phyloP scores from a whole-genome alignment of 2,888 invertebrate species.

The Drosophila fulvimacula region DNA sequence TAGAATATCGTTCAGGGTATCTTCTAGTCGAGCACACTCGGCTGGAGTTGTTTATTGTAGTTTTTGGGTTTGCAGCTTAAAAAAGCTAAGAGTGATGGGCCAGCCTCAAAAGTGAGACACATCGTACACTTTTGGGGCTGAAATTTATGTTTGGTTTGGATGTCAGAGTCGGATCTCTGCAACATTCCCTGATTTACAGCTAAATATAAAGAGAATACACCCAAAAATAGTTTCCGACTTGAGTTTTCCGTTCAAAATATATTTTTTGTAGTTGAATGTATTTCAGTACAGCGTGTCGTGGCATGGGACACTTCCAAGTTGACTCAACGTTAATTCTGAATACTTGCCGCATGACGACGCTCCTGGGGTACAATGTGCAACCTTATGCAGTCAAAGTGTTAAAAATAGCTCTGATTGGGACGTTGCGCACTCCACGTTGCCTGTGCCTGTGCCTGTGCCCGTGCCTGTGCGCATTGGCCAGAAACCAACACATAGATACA shows the following conservation, averaged over 20 bases:
- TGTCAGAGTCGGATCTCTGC: slow-evolving; percentile 53
- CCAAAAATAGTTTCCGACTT: slow-evolving; percentile 50
- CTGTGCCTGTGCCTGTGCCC: no score
- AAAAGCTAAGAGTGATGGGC: slow-evolving; percentile 23
- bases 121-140: slow-evolving; percentile 57
- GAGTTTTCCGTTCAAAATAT: background rate
- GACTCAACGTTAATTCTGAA: slow-evolving; percentile 40
- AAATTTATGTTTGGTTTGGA: slow-evolving; percentile 72
- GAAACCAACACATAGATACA: slow-evolving; percentile 22
- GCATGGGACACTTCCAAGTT: slow-evolving; percentile 75
- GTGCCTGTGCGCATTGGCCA: slow-evolving; percentile 46
- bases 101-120: slow-evolving; percentile 66
- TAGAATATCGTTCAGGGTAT: no score
- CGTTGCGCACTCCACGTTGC: slow-evolving; percentile 34
- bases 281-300: slow-evolving; percentile 51
- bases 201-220: slow-evolving; percentile 70
- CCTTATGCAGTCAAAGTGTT: slow-evolving; percentile 72
- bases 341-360: slow-evolving; percentile 40
- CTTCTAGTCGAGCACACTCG: no score
- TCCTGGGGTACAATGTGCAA: slow-evolving; percentile 74
- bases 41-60: no score
- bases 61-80: slow-evolving; percentile 17
- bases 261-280: slow-evolving; percentile 46
- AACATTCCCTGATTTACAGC: slow-evolving; percentile 80
- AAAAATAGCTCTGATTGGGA: slow-evolving; percentile 69